phyloP scores from a whole-genome alignment of 2,797 vertebrate genomes.

The Schizopygopsis malacanthus region DNA sequence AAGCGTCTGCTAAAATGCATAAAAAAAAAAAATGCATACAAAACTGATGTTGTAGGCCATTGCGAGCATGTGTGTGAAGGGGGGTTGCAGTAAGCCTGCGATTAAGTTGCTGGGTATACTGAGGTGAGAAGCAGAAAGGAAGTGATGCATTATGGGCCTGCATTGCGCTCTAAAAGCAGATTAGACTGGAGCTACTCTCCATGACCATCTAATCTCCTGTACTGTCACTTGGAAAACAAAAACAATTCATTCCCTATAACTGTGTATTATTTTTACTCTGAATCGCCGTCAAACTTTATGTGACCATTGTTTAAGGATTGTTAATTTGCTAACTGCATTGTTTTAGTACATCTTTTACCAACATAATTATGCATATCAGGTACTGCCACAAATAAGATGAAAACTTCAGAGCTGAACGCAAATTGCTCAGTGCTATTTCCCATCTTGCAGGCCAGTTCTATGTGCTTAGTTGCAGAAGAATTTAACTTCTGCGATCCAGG shows the following conservation, averaged over 20 bases:
- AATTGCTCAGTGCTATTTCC: neutral
- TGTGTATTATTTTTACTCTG: conserved; percentile 21
- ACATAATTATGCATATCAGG: neutral
- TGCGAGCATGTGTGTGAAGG: conserved; percentile 11
- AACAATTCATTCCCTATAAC: neutral
- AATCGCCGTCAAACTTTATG: conserved; percentile 3
- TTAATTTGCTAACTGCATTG: neutral
- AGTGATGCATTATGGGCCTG: conserved; percentile 50
- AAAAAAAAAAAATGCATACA: no score
- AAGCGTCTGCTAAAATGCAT: no score
- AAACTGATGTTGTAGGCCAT: conserved; percentile 29
- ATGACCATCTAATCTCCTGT: conserved; percentile 39
- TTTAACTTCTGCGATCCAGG: neutral
- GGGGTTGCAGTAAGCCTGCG: conserved; percentile 44
- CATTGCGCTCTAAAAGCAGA: conserved; percentile 53
- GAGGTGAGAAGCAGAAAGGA: conserved; percentile 50
- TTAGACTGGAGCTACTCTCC: conserved; percentile 54
- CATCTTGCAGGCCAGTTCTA: neutral
- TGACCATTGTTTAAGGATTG: neutral
- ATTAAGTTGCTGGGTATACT: conserved; percentile 54
- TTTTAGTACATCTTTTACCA: neutral
- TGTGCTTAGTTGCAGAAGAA: neutral
- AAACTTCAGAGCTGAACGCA: neutral
- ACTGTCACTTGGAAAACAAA: conserved; percentile 23
- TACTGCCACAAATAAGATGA: neutral